Evolutionary conservation across 2,797 vertebrate species (phyloP).

Genomic region (Malurus splendens): DNA sequence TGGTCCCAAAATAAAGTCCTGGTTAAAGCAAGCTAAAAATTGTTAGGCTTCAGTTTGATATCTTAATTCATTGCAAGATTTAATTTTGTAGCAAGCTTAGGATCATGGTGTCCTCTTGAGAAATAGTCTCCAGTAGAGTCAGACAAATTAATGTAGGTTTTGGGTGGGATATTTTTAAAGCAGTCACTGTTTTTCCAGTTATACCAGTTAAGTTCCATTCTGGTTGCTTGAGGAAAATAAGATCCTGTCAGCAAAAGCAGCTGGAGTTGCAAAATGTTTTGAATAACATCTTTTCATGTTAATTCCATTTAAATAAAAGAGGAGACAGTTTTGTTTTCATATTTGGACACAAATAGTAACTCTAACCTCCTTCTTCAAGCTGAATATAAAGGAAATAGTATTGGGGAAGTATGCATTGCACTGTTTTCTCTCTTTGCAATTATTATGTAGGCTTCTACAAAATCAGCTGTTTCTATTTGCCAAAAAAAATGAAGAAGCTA

Average conservation of each 20-base stretch:
- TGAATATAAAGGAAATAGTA: not conserved
- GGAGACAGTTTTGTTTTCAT: not conserved
- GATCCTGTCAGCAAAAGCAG: not conserved
- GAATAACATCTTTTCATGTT: not conserved
- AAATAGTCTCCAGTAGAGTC: not conserved
- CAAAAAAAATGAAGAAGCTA: not conserved
- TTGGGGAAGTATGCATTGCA: not conserved
- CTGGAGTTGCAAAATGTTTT: not conserved
- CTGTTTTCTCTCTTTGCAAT: not conserved
- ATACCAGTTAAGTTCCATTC: not conserved
- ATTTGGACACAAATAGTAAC: not conserved
- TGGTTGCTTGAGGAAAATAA: not conserved
- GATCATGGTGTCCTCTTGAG: not conserved
- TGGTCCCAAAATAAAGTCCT: not conserved
- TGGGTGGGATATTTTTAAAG: not conserved
- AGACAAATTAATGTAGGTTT: not conserved
- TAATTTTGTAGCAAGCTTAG: no score
- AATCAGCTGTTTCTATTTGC: not conserved
- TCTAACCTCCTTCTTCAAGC: not conserved
- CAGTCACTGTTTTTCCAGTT: not conserved
- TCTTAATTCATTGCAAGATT: not conserved
- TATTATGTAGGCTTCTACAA: not conserved
- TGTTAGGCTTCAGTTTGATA: not conserved
- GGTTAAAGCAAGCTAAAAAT: not conserved
- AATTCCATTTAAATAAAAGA: not conserved